Base-by-base conservation (phyloP, 2,113 vertebrate genomes). In the Poeciliopsis occidentalis region DNA sequence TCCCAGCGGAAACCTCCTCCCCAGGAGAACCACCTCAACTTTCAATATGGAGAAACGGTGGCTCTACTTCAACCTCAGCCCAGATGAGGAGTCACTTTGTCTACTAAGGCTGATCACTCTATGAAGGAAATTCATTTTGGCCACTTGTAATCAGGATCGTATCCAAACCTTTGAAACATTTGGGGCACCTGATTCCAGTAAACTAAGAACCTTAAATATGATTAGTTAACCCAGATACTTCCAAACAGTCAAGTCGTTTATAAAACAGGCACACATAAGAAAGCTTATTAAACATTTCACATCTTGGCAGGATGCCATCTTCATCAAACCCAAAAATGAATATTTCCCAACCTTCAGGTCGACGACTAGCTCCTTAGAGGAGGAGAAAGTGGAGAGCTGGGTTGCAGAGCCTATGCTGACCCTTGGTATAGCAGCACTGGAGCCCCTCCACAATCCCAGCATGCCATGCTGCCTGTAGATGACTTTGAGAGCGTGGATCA, bases 371-470 rank as follows among this genome's bases (percentile, higher is more conserved):
- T 97, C 95, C 86, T 96, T 97, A 81, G 94, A 84, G 60, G 93
- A 79, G 41, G 96, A 95, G 92, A 97, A 97, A 44, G 96, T 95
- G 79, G 87, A 93, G 34, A 97, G 95, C 79, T 97, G 96, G 12
- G 95, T 87, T 0, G 96, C 94, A 4, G 96, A 97, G 7, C 96
- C 96, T 83, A 95, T 80, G 79, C 93, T 90, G 88, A 97, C 96
- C 85, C 96, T 92, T 12, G 96, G 95, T 1, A 96, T 86, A 0
- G 94, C 88, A 1, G 96, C 95, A 37, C 95, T 74, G 11, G 95
- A 92, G 70, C 96, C 96, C 32, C 96, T 93, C 96, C 96, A 97
- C 83, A 97, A 83, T 69, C 96, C 96, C 82, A 93, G 62, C 67
- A 96, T 85, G 44, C 96, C 96, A 3, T 97, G 94, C 83, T 95